These are phyloP conservation scores for Ganaspis brasiliensis DNA, from an alignment of 2,888 invertebrate species.

Conservation along the genomic window DNA sequence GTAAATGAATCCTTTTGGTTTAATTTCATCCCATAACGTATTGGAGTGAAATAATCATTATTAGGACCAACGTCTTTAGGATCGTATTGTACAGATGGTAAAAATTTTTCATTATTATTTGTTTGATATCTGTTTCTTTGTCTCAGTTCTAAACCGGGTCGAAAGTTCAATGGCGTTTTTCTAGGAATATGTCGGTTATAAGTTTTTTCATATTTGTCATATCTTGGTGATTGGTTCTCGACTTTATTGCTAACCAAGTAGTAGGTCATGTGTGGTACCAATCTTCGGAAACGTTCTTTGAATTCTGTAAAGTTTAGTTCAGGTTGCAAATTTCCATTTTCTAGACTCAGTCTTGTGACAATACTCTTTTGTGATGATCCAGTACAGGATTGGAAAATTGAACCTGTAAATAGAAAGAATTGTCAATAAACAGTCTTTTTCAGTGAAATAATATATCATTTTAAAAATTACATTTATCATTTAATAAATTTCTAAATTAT, in stretches of 20 bases:
- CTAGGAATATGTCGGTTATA: slow-evolving; percentile 9
- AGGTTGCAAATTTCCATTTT: slow-evolving; percentile 47
- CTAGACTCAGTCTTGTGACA: slow-evolving; percentile 53
- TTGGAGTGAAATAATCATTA: slow-evolving; percentile 73
- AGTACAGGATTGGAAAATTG: slow-evolving; percentile 54
- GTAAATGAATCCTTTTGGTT: slow-evolving; percentile 64
- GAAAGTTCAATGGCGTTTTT: slow-evolving; percentile 50
- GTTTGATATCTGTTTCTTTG: slow-evolving; percentile 47
- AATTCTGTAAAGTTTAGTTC: slow-evolving; percentile 80
- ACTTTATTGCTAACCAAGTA: slow-evolving; percentile 86
- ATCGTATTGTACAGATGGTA: slow-evolving; percentile 77
- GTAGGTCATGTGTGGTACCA: slow-evolving; percentile 92
- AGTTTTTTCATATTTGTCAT: slow-evolving; percentile 44
- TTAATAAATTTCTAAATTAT: no score
- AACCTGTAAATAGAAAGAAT: slow-evolving; percentile 65
- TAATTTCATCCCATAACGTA: slow-evolving; percentile 68
- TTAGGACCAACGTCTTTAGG: slow-evolving; percentile 68
- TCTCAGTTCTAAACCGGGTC: slow-evolving; percentile 41
- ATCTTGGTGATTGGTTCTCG: slow-evolving; percentile 79
- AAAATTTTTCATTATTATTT: slow-evolving; percentile 68
- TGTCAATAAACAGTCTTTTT: no score
- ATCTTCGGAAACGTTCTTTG: slow-evolving; percentile 87
- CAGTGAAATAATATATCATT: no score
- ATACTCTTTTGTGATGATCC: slow-evolving; percentile 59
- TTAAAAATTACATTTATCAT: no score